Percentiles rank a stretch among this genome's conserved stretches.
phyloP scores from a whole-genome alignment of 2,797 vertebrate genomes.

The Acanthurus lineatus region DNA sequence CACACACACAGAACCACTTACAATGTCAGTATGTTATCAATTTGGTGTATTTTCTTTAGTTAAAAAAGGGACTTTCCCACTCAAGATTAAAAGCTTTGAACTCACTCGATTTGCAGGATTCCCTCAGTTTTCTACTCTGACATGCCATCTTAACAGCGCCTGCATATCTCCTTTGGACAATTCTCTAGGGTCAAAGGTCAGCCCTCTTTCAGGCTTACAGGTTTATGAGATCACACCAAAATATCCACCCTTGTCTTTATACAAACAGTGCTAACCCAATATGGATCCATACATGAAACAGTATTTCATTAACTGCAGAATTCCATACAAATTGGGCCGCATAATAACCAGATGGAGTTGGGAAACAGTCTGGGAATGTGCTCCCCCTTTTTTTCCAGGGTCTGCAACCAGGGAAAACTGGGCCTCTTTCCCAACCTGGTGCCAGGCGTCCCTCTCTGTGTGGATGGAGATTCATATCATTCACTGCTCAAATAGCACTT shows the following conservation, averaged over 20 bases:
- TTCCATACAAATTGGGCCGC: conserved; percentile 79
- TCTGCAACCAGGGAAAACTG: conserved; percentile 57
- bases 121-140: conserved; percentile 6
- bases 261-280: conserved; percentile 49
- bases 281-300: conserved; percentile 61
- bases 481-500: conserved; percentile 20
- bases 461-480: conserved; percentile 39
- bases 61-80: background rate
- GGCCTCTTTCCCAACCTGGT: conserved; percentile 73
- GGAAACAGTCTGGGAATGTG: conserved; percentile 81
- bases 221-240: conserved; percentile 35
- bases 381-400: conserved; percentile 61
- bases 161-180: conserved; percentile 11
- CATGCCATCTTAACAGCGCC: background rate
- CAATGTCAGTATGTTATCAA: conserved; percentile 1
- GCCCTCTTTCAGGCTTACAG: conserved; percentile 3
- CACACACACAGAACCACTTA: conserved; percentile 27
- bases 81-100: conserved; percentile 33
- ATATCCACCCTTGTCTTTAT: conserved; percentile 30
- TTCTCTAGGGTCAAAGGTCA: conserved; percentile 47
- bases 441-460: conserved; percentile 60
- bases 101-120: background rate
- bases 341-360: conserved; percentile 80
- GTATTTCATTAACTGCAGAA: conserved; percentile 78
- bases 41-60: conserved; percentile 2